A percentile compares a stretch with the other conserved stretches of the same genome.
These are phyloP conservation scores for Channa argus DNA, from an alignment of 2,113 vertebrate genomes.

Conservation along the genomic window DNA sequence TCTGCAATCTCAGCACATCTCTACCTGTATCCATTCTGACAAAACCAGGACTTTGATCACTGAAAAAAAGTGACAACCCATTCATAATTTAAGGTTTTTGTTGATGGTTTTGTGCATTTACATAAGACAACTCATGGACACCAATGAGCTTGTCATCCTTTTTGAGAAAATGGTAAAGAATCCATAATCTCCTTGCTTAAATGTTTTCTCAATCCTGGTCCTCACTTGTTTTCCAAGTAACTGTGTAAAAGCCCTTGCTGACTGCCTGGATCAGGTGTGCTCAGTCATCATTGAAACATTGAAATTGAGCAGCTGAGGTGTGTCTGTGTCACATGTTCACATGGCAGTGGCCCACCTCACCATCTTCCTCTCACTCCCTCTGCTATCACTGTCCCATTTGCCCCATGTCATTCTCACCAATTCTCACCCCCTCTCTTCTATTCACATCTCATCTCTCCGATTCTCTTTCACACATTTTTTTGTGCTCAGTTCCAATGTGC, in stretches of 20 bases:
- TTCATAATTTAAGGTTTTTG: neutral
- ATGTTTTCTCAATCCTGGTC: too few species aligned
- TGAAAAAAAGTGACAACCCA: neutral
- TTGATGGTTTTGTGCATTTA: neutral
- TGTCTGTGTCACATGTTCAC: neutral
- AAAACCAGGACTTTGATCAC: conserved; percentile 9
- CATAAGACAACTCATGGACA: neutral
- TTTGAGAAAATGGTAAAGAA: too few species aligned
- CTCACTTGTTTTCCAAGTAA: too few species aligned
- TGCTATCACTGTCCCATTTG: conserved; percentile 35
- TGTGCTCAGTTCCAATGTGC: neutral
- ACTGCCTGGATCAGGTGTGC: too few species aligned
- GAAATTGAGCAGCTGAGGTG: neutral
- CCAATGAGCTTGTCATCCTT: neutral
- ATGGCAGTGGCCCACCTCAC: neutral
- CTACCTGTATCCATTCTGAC: neutral
- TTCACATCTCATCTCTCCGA: conserved; percentile 39
- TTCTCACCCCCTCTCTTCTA: conserved; percentile 56
- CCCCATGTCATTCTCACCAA: conserved; percentile 64
- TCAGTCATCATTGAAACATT: neutral
- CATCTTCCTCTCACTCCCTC: neutral
- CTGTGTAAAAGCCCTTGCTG: too few species aligned
- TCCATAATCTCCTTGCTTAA: too few species aligned
- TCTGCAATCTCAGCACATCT: too few species aligned
- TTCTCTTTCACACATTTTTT: conserved; percentile 58